Conservation (phyloP, 2,113 vertebrate species). For the Hiodon alosoides region DNA sequence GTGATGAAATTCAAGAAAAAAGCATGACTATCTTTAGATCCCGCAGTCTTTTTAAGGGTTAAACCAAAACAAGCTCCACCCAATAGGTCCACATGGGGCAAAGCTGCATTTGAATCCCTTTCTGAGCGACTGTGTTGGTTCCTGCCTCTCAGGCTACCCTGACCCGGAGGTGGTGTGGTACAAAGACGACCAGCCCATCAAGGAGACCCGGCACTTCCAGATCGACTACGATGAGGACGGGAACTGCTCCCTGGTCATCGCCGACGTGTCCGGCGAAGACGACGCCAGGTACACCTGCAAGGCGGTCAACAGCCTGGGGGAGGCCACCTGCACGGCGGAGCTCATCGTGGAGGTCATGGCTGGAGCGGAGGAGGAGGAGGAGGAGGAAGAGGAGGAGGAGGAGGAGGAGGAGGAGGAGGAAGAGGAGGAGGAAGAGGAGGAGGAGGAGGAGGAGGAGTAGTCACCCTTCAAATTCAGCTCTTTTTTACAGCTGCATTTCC, state of each 20-base stretch:
- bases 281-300: slow-evolving; percentile 97
- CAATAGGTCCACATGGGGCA: too few species aligned
- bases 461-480: slow-evolving; percentile 20
- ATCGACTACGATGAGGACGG: slow-evolving; percentile 97
- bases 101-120: too few species aligned
- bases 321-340: slow-evolving; percentile 88
- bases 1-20: too few species aligned
- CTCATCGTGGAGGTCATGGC: slow-evolving; percentile 95
- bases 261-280: slow-evolving; percentile 90
- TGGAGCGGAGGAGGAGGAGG: slow-evolving; percentile 74
- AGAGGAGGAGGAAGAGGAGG: slow-evolving; percentile 76
- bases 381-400: slow-evolving; percentile 58
- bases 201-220: slow-evolving; percentile 96
- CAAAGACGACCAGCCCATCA: slow-evolving; percentile 93
- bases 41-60: too few species aligned
- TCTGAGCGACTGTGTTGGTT: neutral
- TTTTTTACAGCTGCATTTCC: slow-evolving; percentile 20
- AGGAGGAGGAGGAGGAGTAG: slow-evolving; percentile 50
- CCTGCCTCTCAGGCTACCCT: slow-evolving; percentile 72
- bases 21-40: too few species aligned
- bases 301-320: slow-evolving; percentile 89
- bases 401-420: neutral
- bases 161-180: slow-evolving; percentile 98
- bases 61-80: too few species aligned
- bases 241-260: slow-evolving; percentile 93